Evolutionary conservation across 2,888 invertebrate genomes (phyloP).

Genomic region (Drosophila antonietae): DNA sequence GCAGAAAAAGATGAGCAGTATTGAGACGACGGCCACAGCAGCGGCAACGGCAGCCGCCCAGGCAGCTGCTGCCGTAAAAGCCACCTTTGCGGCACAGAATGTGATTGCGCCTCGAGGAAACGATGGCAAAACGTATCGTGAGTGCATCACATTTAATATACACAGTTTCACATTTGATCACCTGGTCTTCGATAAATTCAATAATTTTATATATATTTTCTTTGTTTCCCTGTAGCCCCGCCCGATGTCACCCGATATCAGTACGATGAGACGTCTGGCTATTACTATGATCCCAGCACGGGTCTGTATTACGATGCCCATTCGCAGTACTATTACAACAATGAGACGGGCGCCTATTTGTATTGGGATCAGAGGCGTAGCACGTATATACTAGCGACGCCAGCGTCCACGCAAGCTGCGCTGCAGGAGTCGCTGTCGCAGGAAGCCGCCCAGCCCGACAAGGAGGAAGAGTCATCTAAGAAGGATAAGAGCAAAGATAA

Average conservation of each 20-base stretch:
- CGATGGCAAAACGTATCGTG: conserved; percentile 83
- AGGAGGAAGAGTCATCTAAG: conserved; percentile 73
- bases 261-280: conserved; percentile 97
- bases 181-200: neutral
- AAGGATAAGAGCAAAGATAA: conserved; percentile 87
- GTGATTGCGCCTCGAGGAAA: conserved; percentile 81
- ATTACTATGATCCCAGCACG: conserved; percentile 96
- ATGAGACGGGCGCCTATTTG: conserved; percentile 94
- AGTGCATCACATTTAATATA: conserved; percentile 41
- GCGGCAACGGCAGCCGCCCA: conserved; percentile 81
- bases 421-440: conserved; percentile 70
- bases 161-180: neutral
- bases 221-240: conserved; percentile 83
- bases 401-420: conserved; percentile 82
- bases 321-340: conserved; percentile 98
- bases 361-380: conserved; percentile 95
- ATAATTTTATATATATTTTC: neutral
- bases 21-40: conserved; percentile 82
- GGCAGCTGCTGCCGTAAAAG: conserved; percentile 79
- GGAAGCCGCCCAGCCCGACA: conserved; percentile 39
- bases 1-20: conserved; percentile 82
- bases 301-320: conserved; percentile 98
- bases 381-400: conserved; percentile 86
- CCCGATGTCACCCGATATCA: conserved; percentile 97
- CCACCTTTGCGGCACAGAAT: conserved; percentile 80